A percentile compares a stretch with the other conserved stretches of the same genome.
Conservation (phyloP, 1,140 invertebrate genomes). For the Cotesia typhae region DNA sequence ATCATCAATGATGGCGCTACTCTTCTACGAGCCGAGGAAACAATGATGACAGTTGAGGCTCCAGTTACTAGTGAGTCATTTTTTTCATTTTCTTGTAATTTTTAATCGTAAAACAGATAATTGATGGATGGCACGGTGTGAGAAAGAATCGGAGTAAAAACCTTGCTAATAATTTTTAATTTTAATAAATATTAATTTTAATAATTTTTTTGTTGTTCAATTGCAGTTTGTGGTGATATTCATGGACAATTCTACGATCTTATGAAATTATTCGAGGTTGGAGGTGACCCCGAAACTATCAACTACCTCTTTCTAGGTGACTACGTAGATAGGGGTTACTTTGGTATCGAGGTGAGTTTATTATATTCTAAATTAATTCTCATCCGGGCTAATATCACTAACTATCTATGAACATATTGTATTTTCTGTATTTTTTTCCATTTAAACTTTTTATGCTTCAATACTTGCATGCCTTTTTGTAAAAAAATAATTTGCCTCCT, state of each 20-base stretch:
- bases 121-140: too few relatives aligned
- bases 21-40: constrained; percentile 95
- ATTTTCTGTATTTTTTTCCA: too few relatives aligned
- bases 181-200: constrained; percentile 3
- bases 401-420: too few relatives aligned
- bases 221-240: constrained; percentile 78
- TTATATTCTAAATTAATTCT: constrained; percentile 6
- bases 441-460: too few relatives aligned
- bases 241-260: constrained; percentile 93
- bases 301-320: constrained; percentile 99
- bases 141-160: too few relatives aligned
- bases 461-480: too few relatives aligned
- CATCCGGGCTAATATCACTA: too few relatives aligned
- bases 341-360: constrained; percentile 95
- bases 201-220: constrained; percentile 42
- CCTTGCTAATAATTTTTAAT: too few relatives aligned
- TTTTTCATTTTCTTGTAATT: too few relatives aligned
- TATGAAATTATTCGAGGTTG: constrained; percentile 99
- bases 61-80: constrained; percentile 87
- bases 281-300: constrained; percentile 95
- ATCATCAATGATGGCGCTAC: constrained; percentile 98
- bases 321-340: constrained; percentile 99
- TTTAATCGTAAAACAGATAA: too few relatives aligned
- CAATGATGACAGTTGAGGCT: constrained; percentile 99
- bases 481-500: too few relatives aligned